phyloP scores from a whole-genome alignment of 2,113 vertebrate species.

The Willisornis vidua region DNA sequence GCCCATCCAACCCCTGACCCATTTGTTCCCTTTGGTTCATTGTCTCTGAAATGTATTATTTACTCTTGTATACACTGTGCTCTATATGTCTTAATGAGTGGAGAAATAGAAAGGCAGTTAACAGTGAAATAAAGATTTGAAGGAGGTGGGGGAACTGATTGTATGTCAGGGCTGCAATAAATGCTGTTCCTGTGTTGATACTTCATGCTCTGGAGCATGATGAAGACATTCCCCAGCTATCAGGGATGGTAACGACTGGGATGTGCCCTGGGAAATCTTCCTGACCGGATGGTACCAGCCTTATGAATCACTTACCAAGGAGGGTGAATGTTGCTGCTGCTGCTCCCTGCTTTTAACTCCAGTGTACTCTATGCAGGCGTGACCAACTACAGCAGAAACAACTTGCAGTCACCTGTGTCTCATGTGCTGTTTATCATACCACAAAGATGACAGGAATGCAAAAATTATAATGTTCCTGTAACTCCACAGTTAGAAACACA shows the following conservation, averaged over 20 bases:
- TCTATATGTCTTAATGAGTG: not conserved
- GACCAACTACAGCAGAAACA: not conserved
- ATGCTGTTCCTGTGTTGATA: not conserved
- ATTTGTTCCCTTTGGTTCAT: not conserved
- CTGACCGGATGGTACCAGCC: not conserved
- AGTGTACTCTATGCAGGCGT: accelerated
- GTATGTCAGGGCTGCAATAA: not conserved
- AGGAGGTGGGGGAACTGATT: not conserved
- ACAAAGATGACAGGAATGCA: constrained; percentile 35
- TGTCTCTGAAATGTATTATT: not conserved
- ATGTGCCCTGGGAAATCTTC: not conserved
- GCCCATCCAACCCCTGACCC: not conserved
- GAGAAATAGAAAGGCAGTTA: not conserved
- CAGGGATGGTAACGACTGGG: not conserved
- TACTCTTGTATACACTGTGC: not conserved
- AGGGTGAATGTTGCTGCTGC: not conserved
- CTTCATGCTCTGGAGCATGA: not conserved
- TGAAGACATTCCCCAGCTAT: not conserved
- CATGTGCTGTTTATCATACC: not conserved
- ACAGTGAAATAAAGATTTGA: not conserved
- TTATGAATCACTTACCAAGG: not conserved
- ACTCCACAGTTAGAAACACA: not conserved
- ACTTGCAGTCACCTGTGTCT: not conserved
- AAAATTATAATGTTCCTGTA: not conserved
- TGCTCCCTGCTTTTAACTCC: constrained; percentile 16